Base-by-base conservation (phyloP, 1,140 invertebrate species). In the Arctopsyche grandis region DNA sequence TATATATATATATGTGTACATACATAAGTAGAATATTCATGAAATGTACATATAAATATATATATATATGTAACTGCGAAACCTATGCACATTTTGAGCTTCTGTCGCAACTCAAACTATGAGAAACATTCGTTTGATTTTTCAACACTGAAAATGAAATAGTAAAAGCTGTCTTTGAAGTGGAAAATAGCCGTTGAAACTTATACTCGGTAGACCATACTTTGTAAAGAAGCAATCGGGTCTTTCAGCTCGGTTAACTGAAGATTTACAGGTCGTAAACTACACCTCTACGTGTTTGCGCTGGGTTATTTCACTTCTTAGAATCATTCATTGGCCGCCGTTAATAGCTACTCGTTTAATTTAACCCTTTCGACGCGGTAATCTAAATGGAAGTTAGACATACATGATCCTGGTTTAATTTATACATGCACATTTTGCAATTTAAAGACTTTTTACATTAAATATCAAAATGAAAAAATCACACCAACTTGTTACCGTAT, bases 221-320 rank as follows among this genome's bases (percentile, higher is more conserved):
- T 75, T 81, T 81, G 80, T 81, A 79, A 63, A 56, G 70, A 29
- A 58, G 56, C 56, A 21, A 46, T 52, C 63, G 26, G 75, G 69
- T 63, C 60, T 74, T 56, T 78, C 77, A 76, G 69, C 44, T 76
- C 66, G 73, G 80, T 79, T 81, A 81, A 52, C 66, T 29, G 56
- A 69, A 81, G 80, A 81, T 81, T 81, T 81, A 81, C 80, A 73
- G 52, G 52, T 71, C 80, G 75, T 81, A 81, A 81, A 81, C 60
- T 26, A 81, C 77, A 79, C 77, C 75, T 78, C 56, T 48, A 74
- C 77, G 52, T 81, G 77, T 81, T 81, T 76, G 60, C 46, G 76
- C 77, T 79, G 77, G 60, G 46, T 76, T 81, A 76, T 78, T 81
- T 81, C 77, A 78, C 77, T 81, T 81, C 80, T 81, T 70, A 69